Conservation (phyloP, 35 echinoderm and acorn worm species). For the Lytechinus variegatus region DNA sequence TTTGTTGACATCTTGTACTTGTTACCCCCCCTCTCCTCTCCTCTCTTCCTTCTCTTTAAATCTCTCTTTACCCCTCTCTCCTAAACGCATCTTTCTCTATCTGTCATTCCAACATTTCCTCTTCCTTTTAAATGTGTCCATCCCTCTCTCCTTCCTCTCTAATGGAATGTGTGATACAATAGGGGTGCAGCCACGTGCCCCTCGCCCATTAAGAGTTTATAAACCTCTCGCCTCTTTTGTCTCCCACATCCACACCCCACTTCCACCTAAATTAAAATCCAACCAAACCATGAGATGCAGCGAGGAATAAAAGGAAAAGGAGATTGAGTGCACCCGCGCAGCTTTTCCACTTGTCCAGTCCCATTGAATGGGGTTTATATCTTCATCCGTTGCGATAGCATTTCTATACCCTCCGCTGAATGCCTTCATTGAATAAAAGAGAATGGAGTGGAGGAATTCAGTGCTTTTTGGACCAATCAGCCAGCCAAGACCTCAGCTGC, state of each 20-base stretch:
- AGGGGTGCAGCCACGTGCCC: not conserved
- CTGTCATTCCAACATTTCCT: not conserved
- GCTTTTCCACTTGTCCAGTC: not conserved
- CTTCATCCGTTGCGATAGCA: not conserved
- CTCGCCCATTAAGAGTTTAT: not conserved
- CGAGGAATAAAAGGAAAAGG: not conserved
- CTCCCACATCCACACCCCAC: not conserved
- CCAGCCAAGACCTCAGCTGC: not conserved
- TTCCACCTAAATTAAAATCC: not conserved
- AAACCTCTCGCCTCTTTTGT: constrained; percentile 31
- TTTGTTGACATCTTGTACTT: not conserved
- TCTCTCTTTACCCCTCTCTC: not conserved
- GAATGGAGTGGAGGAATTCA: not conserved
- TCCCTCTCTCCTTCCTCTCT: not conserved
- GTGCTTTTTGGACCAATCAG: not conserved
- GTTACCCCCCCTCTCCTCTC: not conserved
- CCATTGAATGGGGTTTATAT: not conserved
- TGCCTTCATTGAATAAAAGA: not conserved
- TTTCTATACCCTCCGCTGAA: not conserved
- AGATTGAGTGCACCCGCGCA: not conserved
- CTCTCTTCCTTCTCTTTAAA: not conserved
- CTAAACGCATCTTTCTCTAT: not conserved
- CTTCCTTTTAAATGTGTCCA: not conserved
- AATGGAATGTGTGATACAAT: constrained; percentile 19
- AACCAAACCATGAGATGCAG: not conserved